Evolutionary conservation across 2,113 vertebrate genomes (phyloP).

Genomic region (Clarias magur): DNA sequence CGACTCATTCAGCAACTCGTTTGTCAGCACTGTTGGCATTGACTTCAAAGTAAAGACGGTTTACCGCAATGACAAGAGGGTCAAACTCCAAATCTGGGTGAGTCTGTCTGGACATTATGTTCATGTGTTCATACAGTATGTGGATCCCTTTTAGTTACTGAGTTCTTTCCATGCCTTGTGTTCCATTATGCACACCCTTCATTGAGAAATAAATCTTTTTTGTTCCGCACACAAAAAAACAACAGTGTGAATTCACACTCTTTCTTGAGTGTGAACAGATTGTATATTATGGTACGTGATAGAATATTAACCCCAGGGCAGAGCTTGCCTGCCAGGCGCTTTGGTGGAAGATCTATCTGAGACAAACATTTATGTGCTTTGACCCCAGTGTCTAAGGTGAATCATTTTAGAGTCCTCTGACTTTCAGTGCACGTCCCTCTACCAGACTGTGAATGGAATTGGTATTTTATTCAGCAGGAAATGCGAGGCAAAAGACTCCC

Average conservation of each 20-base stretch:
- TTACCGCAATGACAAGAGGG: constrained; percentile 94
- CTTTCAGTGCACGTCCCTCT: neutral
- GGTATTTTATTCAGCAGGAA: constrained; percentile 38
- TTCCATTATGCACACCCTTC: neutral
- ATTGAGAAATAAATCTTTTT: neutral
- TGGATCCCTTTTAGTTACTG: neutral
- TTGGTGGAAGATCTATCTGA: neutral
- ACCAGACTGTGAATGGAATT: constrained; percentile 44
- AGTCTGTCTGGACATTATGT: constrained; percentile 58
- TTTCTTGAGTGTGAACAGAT: neutral
- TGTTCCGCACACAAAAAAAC: neutral
- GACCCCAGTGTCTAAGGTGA: neutral
- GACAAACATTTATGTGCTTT: neutral
- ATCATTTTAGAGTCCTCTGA: neutral
- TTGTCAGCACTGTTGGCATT: constrained; percentile 96
- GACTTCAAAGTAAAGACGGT: constrained; percentile 99
- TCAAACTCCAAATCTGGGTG: constrained; percentile 98
- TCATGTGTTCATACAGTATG: neutral
- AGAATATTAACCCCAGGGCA: neutral
- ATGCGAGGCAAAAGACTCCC: constrained; percentile 34
- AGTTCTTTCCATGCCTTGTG: neutral
- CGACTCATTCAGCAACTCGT: constrained; percentile 94
- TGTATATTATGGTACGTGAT: constrained; percentile 7
- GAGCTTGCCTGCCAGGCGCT: neutral
- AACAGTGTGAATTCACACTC: constrained; percentile 1